Conservation (phyloP, 1,140 invertebrate genomes). For the Drosophila repletoides region DNA sequence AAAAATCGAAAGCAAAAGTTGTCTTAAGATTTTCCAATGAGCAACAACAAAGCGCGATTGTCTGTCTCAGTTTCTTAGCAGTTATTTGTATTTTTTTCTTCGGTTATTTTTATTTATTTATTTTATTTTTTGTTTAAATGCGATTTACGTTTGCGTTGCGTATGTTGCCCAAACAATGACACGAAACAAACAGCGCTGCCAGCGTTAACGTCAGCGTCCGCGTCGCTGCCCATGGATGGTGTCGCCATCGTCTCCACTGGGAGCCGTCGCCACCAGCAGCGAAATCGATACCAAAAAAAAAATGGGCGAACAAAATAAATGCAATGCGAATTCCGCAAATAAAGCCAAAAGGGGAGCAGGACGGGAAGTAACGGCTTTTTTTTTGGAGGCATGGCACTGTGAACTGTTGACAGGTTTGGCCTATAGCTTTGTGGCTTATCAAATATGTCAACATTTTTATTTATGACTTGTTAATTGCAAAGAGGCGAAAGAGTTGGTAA, state of each 20-base stretch:
- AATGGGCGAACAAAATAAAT: constrained; percentile 17
- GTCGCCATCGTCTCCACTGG: constrained; percentile 31
- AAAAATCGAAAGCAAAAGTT: not conserved
- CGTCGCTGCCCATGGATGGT: constrained; percentile 18
- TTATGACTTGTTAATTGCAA: constrained; percentile 72
- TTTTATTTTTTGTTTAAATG: constrained; percentile 20
- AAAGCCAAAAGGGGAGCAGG: not conserved
- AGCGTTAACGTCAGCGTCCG: not conserved
- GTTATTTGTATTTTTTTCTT: constrained; percentile 3
- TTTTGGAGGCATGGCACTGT: not conserved
- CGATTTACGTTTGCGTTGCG: constrained; percentile 36
- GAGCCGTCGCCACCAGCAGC: constrained; percentile 26
- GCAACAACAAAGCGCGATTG: constrained; percentile 35
- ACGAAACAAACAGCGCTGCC: constrained; percentile 1
- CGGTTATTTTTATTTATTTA: not conserved
- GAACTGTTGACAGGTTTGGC: constrained; percentile 32
- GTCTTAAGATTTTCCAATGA: constrained; percentile 17
- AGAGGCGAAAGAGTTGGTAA: constrained; percentile 66
- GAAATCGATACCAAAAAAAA: constrained; percentile 40
- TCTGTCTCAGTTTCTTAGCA: constrained; percentile 23
- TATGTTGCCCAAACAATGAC: constrained; percentile 39
- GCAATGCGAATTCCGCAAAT: constrained; percentile 30
- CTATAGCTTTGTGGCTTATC: constrained; percentile 52
- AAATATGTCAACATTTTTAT: constrained; percentile 76
- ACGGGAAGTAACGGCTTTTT: not conserved